Percentiles rank a stretch among this genome's conserved stretches.
Conservation (phyloP, 2,113 vertebrate species). For the Ptilonorhynchus violaceus region DNA sequence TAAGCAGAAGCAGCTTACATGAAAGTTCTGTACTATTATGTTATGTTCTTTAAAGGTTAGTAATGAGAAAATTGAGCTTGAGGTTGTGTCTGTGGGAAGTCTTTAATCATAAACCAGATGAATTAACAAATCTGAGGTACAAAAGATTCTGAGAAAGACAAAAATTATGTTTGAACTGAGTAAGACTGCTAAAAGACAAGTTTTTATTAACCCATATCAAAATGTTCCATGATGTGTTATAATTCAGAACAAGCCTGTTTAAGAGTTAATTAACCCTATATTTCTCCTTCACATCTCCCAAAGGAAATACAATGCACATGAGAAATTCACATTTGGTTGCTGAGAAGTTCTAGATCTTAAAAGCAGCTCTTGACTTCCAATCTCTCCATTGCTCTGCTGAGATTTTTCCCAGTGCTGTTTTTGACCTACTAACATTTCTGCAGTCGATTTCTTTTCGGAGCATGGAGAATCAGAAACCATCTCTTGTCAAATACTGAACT, state of each 20-base stretch:
- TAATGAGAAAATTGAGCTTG: background rate
- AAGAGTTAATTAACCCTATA: background rate
- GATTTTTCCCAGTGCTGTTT: background rate
- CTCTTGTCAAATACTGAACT: background rate
- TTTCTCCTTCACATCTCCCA: background rate
- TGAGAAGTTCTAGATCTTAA: background rate
- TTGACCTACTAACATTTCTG: background rate
- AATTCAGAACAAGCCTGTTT: background rate
- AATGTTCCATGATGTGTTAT: background rate
- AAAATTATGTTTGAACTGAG: background rate
- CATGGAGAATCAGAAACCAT: background rate
- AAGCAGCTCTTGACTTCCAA: background rate
- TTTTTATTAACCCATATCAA: background rate
- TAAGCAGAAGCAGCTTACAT: background rate
- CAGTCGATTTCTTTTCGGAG: background rate
- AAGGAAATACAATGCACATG: background rate
- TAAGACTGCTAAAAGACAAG: background rate
- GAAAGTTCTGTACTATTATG: background rate
- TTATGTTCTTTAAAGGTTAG: background rate
- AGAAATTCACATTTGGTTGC: background rate
- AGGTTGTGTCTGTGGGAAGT: background rate
- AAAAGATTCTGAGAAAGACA: background rate
- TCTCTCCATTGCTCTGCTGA: background rate
- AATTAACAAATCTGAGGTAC: background rate
- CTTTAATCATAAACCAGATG: background rate